Percentiles rank a stretch among this genome's conserved stretches.
Evolutionary conservation across 2,797 vertebrate species (phyloP).

Genomic region (Jordanella pulchra): DNA sequence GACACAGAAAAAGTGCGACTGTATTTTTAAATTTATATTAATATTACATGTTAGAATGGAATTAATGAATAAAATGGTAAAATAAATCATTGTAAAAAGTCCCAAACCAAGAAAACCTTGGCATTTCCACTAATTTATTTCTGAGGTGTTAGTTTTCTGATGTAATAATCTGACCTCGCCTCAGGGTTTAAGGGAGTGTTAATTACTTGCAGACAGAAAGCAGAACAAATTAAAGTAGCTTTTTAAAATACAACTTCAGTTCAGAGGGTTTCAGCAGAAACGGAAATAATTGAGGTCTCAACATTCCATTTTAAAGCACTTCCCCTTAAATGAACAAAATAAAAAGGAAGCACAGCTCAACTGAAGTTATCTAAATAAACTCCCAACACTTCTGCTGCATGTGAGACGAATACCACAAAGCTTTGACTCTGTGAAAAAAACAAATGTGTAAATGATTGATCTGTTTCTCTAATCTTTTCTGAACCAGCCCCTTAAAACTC

Average conservation of each 20-base stretch:
- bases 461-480: neutral
- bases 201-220: conserved; percentile 10
- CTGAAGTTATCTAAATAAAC: neutral
- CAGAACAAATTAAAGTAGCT: conserved; percentile 13
- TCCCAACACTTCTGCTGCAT: neutral
- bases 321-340: conserved; percentile 3
- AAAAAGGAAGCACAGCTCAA: neutral
- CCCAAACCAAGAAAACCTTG: neutral
- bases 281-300: conserved; percentile 15
- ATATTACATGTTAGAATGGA: neutral
- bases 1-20: neutral
- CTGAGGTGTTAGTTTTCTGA: neutral
- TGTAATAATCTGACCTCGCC: conserved; percentile 6
- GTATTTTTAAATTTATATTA: neutral
- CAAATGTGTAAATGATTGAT: neutral
- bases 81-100: neutral
- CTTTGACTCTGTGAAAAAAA: neutral
- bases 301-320: neutral
- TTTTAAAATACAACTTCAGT: conserved; percentile 4
- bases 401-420: neutral
- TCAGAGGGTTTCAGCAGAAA: conserved; percentile 1
- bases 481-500: neutral
- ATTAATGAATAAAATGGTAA: neutral
- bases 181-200: conserved; percentile 1
- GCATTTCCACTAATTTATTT: neutral